phyloP scores from a whole-genome alignment of 2,113 vertebrate genomes.

The Lampris incognitus region DNA sequence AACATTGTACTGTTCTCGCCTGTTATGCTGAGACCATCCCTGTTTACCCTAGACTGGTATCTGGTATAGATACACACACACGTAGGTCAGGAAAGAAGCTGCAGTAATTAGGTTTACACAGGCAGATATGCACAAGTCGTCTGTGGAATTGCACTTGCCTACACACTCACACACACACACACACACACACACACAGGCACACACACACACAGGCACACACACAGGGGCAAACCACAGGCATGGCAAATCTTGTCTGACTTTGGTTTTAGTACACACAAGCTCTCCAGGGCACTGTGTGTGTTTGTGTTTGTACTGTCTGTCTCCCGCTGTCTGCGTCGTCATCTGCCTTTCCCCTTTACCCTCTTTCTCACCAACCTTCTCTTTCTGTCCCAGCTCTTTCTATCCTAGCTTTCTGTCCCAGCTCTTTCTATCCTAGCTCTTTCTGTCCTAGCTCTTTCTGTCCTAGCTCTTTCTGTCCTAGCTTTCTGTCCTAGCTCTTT shows the following conservation, averaged over 20 bases:
- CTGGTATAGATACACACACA: constrained; percentile 53
- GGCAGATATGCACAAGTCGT: not conserved
- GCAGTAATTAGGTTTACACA: constrained; percentile 15
- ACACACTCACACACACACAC: constrained; percentile 9
- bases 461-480: too few species aligned
- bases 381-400: too few species aligned
- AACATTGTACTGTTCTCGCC: constrained; percentile 45
- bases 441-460: too few species aligned
- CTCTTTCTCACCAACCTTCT: too few species aligned
- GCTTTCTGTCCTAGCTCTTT: too few species aligned
- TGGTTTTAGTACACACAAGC: constrained; percentile 3
- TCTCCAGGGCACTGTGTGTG: not conserved
- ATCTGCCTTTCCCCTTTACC: too few species aligned
- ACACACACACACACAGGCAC: constrained; percentile 16
- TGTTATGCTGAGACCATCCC: constrained; percentile 54
- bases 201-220: constrained; percentile 15
- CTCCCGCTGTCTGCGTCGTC: constrained; percentile 13
- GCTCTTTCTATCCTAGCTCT: too few species aligned
- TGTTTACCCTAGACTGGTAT: constrained; percentile 78
- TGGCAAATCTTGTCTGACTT: constrained; percentile 21
- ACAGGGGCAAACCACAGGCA: constrained; percentile 21
- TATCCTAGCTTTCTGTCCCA: too few species aligned
- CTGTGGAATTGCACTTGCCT: too few species aligned
- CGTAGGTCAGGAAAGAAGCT: constrained; percentile 28
- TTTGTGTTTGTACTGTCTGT: constrained; percentile 1